These are phyloP conservation scores for Hozukius guyotensis DNA, from an alignment of 2,797 vertebrate genomes.

Conservation along the genomic window DNA sequence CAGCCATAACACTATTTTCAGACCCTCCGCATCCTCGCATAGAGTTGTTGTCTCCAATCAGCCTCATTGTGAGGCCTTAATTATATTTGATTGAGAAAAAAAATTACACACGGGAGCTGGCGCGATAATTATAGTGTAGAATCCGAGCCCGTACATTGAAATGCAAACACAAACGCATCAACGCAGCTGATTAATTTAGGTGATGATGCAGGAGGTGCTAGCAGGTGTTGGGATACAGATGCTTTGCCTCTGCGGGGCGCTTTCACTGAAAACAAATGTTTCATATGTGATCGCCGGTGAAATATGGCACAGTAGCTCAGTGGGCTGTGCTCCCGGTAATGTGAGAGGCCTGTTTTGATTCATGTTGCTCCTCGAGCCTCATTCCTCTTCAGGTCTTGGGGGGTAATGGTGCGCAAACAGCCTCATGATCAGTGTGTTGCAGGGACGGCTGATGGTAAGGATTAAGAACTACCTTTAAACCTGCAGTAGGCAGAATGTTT, in stretches of 20 bases:
- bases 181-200: constrained; percentile 65
- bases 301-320: constrained; percentile 46
- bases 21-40: constrained; percentile 33
- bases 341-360: constrained; percentile 53
- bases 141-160: constrained; percentile 38
- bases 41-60: constrained; percentile 75
- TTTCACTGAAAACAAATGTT: constrained; percentile 55
- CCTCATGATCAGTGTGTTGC: constrained; percentile 12
- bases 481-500: too few relatives aligned
- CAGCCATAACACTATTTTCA: constrained; percentile 30
- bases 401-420: constrained; percentile 46
- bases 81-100: constrained; percentile 71
- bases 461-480: background rate
- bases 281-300: constrained; percentile 37
- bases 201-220: constrained; percentile 36
- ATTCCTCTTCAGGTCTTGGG: constrained; percentile 46
- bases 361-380: constrained; percentile 54
- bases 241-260: constrained; percentile 29
- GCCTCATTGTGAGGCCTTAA: constrained; percentile 65
- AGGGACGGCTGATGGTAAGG: background rate
- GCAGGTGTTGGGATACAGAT: constrained; percentile 65
- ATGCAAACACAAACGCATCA: constrained; percentile 64
- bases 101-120: constrained; percentile 49
- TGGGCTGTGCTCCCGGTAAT: constrained; percentile 29
- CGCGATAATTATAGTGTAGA: constrained; percentile 62